Percentiles rank a stretch among this genome's conserved stretches.
Evolutionary conservation across 2,113 vertebrate genomes (phyloP).

Genomic region (Burhinus bistriatus): DNA sequence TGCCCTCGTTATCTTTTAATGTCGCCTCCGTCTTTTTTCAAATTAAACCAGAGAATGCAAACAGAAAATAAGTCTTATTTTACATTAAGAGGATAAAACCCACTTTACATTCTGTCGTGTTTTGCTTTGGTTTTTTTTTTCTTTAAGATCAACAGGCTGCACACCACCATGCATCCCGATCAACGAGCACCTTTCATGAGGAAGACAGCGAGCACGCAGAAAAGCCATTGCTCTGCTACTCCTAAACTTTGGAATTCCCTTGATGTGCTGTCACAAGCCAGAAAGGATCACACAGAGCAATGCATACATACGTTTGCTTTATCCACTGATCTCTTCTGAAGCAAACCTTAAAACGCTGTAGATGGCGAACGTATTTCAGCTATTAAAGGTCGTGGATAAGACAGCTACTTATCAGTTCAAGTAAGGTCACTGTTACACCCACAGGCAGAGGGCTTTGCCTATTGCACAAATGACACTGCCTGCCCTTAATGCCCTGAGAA

Average conservation of each 20-base stretch:
- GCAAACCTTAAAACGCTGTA: background rate
- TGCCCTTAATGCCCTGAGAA: background rate
- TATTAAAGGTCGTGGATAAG: background rate
- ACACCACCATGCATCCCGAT: background rate
- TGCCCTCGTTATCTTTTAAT: background rate
- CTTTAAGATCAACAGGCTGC: background rate
- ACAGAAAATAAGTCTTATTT: background rate
- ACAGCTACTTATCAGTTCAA: slow-evolving; percentile 13
- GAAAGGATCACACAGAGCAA: background rate
- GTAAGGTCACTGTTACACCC: background rate
- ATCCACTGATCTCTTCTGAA: background rate
- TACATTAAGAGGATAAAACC: background rate
- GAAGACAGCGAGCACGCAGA: background rate
- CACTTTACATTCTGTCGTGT: background rate
- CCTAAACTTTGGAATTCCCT: background rate
- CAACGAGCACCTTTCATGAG: background rate
- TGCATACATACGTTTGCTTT: background rate
- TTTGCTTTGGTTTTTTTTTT: too few species aligned
- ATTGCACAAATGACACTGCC: background rate
- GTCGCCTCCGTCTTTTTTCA: background rate
- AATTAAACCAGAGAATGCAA: background rate
- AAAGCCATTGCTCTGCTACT: background rate
- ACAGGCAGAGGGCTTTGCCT: background rate
- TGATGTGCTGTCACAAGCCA: background rate
- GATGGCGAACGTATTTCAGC: background rate